Conservation (phyloP, 2,797 vertebrate genomes). For the Propithecus deckenii region DNA sequence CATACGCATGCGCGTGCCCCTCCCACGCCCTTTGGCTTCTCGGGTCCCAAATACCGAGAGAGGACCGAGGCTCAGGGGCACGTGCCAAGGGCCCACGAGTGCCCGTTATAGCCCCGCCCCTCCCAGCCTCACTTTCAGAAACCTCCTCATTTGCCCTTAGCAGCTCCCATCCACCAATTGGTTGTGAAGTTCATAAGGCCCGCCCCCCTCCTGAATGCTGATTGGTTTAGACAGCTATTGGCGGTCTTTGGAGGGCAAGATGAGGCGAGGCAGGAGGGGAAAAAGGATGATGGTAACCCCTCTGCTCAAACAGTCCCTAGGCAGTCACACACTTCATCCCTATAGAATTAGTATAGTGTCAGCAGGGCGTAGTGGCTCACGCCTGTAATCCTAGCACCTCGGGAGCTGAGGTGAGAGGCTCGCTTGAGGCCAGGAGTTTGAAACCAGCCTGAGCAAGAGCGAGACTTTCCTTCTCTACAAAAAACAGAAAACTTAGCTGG, state of each 20-base stretch:
- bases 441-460: background rate
- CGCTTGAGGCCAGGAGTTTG: background rate
- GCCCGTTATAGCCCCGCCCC: conserved; percentile 1
- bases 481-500: background rate
- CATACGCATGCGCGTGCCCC: background rate
- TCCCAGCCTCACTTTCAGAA: background rate
- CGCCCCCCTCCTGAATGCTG: background rate
- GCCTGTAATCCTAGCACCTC: background rate
- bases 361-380: background rate
- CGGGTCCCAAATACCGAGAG: accelerated
- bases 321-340: background rate
- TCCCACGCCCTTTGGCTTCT: background rate
- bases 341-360: background rate
- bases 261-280: accelerated
- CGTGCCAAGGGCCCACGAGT: accelerated
- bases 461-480: background rate
- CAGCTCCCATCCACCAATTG: background rate
- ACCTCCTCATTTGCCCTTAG: background rate
- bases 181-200: background rate
- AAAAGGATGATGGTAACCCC: accelerated
- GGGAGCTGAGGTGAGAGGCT: background rate
- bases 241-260: accelerated
- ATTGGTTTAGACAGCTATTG: conserved; percentile 32
- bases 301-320: accelerated
- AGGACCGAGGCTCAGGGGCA: background rate